phyloP scores from a whole-genome alignment of 1,140 invertebrate genomes.

The Anthonomus grandis region DNA sequence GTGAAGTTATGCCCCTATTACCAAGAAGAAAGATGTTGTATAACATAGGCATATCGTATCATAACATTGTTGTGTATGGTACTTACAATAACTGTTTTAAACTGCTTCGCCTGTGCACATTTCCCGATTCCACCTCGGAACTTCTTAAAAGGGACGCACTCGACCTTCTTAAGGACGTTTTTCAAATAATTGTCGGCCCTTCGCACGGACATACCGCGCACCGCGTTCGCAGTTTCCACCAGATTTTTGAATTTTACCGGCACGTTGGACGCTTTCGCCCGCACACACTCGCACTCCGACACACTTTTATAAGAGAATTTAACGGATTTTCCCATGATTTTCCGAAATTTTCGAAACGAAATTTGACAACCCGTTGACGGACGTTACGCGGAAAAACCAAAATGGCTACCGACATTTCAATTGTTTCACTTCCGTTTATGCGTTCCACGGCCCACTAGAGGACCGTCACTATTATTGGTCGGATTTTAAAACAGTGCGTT shows the following conservation, averaged over 20 bases:
- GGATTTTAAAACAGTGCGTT: too few relatives aligned
- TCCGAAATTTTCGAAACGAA: neutral
- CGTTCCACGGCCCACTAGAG: too few relatives aligned
- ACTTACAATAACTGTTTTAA: conserved; percentile 31
- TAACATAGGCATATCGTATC: neutral
- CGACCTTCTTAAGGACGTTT: conserved; percentile 32
- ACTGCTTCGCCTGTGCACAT: conserved; percentile 40
- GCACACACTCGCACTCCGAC: conserved; percentile 6
- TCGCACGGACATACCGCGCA: conserved; percentile 32
- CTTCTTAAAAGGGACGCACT: conserved; percentile 38
- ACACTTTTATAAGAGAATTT: conserved; percentile 11
- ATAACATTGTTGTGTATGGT: neutral
- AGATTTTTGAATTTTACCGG: conserved; percentile 33
- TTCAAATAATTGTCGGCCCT: conserved; percentile 35
- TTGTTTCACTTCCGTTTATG: too few relatives aligned
- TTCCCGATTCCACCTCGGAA: conserved; percentile 37
- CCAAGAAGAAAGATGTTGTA: too few relatives aligned
- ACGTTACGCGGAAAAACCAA: too few relatives aligned
- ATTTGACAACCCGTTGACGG: too few relatives aligned
- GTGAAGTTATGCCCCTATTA: too few relatives aligned
- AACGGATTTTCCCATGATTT: conserved; percentile 1
- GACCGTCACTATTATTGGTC: too few relatives aligned
- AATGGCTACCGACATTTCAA: too few relatives aligned
- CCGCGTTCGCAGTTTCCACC: conserved; percentile 27
- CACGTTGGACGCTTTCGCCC: conserved; percentile 30